phyloP scores from a whole-genome alignment of 2,888 invertebrate species.

The Tridacna gigas region DNA sequence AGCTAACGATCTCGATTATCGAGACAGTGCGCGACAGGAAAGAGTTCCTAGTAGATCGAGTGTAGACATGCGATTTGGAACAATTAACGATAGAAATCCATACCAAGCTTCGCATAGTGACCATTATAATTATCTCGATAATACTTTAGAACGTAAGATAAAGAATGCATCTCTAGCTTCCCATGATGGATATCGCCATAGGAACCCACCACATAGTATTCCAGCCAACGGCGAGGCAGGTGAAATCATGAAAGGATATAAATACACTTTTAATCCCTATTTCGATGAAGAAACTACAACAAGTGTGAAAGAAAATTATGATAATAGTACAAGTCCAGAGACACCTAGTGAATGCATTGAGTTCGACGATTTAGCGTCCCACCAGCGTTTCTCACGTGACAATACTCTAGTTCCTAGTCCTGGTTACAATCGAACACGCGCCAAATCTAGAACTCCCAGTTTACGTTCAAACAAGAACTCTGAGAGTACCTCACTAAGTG shows the following conservation, averaged over 20 bases:
- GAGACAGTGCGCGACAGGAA: conserved; percentile 40
- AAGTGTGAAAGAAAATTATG: conserved; percentile 31
- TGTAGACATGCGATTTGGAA: conserved; percentile 12
- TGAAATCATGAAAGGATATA: conserved; percentile 55
- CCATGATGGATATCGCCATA: conserved; percentile 2
- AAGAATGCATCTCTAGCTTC: conserved; percentile 3
- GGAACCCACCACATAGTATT: conserved; percentile 4
- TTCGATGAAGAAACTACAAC: conserved; percentile 51
- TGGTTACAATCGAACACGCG: conserved; percentile 29
- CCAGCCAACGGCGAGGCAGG: background rate
- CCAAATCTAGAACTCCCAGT: conserved; percentile 50
- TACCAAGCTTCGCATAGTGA: conserved; percentile 46
- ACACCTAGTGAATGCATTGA: conserved; percentile 57
- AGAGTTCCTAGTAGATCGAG: conserved; percentile 46
- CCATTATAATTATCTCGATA: conserved; percentile 35
- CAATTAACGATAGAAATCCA: conserved; percentile 14
- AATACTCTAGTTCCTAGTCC: conserved; percentile 40
- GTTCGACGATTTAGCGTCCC: conserved; percentile 36
- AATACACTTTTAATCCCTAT: conserved; percentile 58
- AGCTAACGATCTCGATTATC: conserved; percentile 42
- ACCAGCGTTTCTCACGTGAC: conserved; percentile 32
- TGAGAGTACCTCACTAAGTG: conserved; percentile 62
- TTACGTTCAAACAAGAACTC: conserved; percentile 56
- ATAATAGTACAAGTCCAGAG: conserved; percentile 44
- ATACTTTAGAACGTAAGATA: conserved; percentile 24